A percentile compares a stretch with the other conserved stretches of the same genome.
Evolutionary conservation across 2,797 vertebrate species (phyloP).

Genomic region (Ispidina picta): DNA sequence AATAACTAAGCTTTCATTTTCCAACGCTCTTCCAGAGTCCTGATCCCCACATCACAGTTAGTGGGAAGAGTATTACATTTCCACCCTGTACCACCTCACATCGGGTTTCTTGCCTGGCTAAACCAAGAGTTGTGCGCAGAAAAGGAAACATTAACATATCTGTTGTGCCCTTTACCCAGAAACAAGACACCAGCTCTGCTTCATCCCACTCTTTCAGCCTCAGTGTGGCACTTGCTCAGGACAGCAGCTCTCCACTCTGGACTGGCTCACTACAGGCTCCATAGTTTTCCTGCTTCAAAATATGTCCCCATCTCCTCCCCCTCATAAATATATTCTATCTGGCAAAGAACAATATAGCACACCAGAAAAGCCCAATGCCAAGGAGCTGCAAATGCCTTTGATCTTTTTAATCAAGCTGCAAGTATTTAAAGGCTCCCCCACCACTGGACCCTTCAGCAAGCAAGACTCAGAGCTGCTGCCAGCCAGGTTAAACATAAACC

Average conservation of each 20-base stretch:
- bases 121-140: not conserved
- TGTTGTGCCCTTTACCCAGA: not conserved
- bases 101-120: not conserved
- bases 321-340: not conserved
- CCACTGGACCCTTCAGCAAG: not conserved
- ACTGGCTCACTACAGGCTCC: not conserved
- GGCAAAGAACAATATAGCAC: not conserved
- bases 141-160: not conserved
- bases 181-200: constrained; percentile 17
- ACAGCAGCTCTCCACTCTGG: not conserved
- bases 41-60: not conserved
- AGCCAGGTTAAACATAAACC: constrained; percentile 61
- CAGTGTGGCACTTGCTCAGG: not conserved
- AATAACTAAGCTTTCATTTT: not conserved
- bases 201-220: not conserved
- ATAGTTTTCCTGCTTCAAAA: not conserved
- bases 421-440: not conserved
- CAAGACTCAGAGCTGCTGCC: not conserved
- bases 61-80: not conserved
- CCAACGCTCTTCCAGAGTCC: not conserved
- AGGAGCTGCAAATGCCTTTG: not conserved
- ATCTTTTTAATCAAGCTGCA: not conserved
- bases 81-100: accelerated
- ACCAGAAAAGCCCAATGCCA: not conserved
- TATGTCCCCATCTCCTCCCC: not conserved